Evolutionary conservation across 92 coral and sea anemone genomes (phyloP), one percentile per base, ranked within the genome.

Genomic region (Porites rus): DNA sequence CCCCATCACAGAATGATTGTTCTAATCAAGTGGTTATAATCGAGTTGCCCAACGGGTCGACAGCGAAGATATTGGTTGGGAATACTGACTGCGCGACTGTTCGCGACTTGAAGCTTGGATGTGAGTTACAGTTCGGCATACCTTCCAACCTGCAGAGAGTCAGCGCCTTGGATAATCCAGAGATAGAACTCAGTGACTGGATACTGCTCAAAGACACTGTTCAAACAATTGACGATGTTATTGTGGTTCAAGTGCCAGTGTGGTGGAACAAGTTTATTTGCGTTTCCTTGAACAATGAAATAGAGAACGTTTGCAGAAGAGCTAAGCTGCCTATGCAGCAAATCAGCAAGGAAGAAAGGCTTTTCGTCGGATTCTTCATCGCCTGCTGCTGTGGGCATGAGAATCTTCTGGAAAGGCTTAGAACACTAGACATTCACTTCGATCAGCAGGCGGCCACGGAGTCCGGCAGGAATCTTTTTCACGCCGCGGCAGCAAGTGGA

Each of bases 261-360:
- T 95, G 98, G 95, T 95, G 98, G 98, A 75, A 82, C 25, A 90
- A 91, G 72, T 85, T 90, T 69, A 81, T 95, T 87, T 92, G 96
- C 74, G 93, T 93, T 56, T 90, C 84, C 62, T 79, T 95, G 68
- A 90, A 88, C 52, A 90, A 88, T 85, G 98, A 95, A 67, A 83
- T 88, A 77, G 96, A 95, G 72, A 90, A 82, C 89, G 91, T 93
- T 69, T 88, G 85, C 83, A 91, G 94, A 25, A 91, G 98, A 60
- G 90, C 88, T 76, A 94, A 88, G 79, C 89, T 95, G 66, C 93
- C 96, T 6, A 95, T 95, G 98, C 98, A 95, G 19, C 96, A 93
- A 56, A 90, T 95, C 67, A 87, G 90, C 20, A 88, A 82, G 58
- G 92, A 93, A 16, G 98, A 95, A 75, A 82, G 98, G 75, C 53